These are phyloP conservation scores for Ciconia nigra DNA, from an alignment of 2,797 vertebrate species.

Conservation along the genomic window DNA sequence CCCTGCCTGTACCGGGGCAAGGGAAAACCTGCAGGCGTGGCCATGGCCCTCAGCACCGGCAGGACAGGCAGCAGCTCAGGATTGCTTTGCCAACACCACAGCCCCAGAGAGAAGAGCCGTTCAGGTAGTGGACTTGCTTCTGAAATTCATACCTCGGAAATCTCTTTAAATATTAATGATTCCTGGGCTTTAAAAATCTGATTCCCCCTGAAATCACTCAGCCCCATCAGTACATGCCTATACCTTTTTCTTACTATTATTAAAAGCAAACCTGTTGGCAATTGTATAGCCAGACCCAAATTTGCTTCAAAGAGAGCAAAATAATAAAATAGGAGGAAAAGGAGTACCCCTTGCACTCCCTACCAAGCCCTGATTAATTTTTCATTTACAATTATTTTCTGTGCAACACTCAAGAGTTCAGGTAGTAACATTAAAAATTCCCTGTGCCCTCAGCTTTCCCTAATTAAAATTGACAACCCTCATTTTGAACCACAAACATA, in stretches of 20 bases:
- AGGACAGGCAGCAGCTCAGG: neutral
- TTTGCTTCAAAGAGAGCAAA: neutral
- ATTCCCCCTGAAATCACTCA: neutral
- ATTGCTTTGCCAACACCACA: neutral
- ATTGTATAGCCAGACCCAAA: neutral
- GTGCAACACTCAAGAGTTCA: neutral
- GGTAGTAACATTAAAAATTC: slow-evolving; percentile 61
- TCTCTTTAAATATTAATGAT: neutral
- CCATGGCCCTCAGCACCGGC: accelerated
- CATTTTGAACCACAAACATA: slow-evolving; percentile 71
- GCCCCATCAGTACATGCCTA: accelerated
- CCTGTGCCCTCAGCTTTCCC: slow-evolving; percentile 52
- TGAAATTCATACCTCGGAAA: neutral
- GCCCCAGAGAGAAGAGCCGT: neutral
- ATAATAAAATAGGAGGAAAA: neutral
- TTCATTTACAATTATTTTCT: slow-evolving; percentile 31
- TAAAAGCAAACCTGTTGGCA: neutral
- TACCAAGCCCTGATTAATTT: neutral
- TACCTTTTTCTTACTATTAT: neutral
- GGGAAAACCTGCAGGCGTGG: neutral
- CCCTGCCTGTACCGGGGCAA: neutral
- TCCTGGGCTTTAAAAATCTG: neutral
- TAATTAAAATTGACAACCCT: slow-evolving; percentile 70
- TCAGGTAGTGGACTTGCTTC: neutral
- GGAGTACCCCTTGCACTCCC: neutral